Evolutionary conservation across 2,113 vertebrate species (phyloP), one percentile per base, ranked within the genome.

Genomic region (Rhabdornis inornatus): DNA sequence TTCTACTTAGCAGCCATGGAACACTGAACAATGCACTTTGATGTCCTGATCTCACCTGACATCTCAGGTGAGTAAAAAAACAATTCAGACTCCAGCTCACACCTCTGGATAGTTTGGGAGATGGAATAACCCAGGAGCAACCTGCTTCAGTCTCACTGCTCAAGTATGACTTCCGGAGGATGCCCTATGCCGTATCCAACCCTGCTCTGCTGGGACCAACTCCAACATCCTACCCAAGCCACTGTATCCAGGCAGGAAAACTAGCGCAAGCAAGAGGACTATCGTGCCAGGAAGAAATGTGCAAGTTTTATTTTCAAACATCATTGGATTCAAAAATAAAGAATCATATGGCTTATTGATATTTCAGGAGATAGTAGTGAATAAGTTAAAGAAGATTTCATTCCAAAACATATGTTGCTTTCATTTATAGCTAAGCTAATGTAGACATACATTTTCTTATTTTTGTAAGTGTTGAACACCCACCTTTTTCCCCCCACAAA

Each of bases 311-410:
- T 96, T 97, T 95, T 84, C 76, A 97, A 97, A 92, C 93, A 90
- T 89, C 9, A 56, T 70, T 84, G 96, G 89, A 96, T 76, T 70
- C 45, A 89, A 94, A 95, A 94, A 95, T 81, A 91, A 66, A 90
- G 52, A 42, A 10, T 93, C 89, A 66, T 91, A 96, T 95, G 95
- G 88, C 87, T 97, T 96, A 72, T 55, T 97, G 95, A 83, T 96
- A 96, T 72, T 96, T 92, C 94, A 97, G 94, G 94, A 94, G 93
- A 60, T 75, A 87, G 81, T 56, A 95, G 90, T 89, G 97, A 98
- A 98, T 98, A 98, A 98, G 88, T 98, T 98, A 98, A 97, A 96
- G 86, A 97, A 90, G 87, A 94, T 96, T 98, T 97, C 76, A 97
- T 96, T 88, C 89, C 95, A 96, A 96, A 96, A 98, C 95, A 95